Evolutionary conservation across 2,888 invertebrate genomes (phyloP), one percentile per base, ranked within the genome.

Genomic region (Tryphoninae sp.): DNA sequence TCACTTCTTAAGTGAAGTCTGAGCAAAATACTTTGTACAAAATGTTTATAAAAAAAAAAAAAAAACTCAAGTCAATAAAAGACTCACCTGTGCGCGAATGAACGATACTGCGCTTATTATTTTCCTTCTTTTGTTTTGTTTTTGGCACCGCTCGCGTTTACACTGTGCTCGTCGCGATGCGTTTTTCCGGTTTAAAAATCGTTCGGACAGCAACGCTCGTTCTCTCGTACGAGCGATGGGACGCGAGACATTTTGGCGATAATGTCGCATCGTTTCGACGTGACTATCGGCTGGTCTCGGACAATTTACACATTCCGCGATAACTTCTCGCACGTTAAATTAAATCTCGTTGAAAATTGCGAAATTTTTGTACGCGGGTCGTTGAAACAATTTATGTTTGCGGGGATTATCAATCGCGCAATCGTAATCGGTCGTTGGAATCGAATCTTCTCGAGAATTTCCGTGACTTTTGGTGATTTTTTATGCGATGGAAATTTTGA

Each of bases 271-370:
- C 71, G 45, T 45, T 64, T 58, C 23, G 33, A 59, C 71, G 64
- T 23, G 58, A 19, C 33, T 78, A 78, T 78, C 78, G 9, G 33
- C 45, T 22, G 2, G 58, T 33, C 8, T 9, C 16, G n/a, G 11
- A 11, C 55, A 69, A 77, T 77, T 64, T 62, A 53, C 62, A 45
- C 68, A 16, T 53, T 51, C 53, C 13, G 42, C 73, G 73, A 73
- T 73, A 73, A 64, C 55, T 42, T 42, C 19, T 55, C 6, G 22
- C 3, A 2, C 19, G 4, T 72, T 33, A 1, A 11, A 33, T 11
- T 4, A 61, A 72, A 19, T 72, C 33, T 8, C 16, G 51, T 19
- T 33, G 13, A 61, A 61, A 59, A 13, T 45, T 45, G 9, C 45
- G 13, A 45, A 45, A 13, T 45, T 2, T 45, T 1, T 13, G 45